These are phyloP conservation scores for Pristionchus entomophagus DNA, from an alignment of 2,888 invertebrate species.

Conservation along the genomic window DNA sequence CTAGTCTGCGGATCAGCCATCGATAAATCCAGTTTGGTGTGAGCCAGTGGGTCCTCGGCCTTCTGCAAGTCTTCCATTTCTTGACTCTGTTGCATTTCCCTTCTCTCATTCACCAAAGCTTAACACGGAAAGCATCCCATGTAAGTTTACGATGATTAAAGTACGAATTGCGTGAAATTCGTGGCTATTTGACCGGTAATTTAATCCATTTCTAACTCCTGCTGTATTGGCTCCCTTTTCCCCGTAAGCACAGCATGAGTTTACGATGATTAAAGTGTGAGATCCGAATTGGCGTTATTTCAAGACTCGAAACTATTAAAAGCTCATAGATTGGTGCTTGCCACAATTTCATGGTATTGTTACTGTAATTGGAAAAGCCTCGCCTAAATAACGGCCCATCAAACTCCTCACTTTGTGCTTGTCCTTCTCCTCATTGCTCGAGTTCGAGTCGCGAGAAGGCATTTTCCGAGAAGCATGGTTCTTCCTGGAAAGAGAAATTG, in stretches of 20 bases:
- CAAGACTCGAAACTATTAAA: no score
- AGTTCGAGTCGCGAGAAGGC: constrained; percentile 16
- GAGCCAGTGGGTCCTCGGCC: background rate
- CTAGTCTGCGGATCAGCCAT: constrained; percentile 45
- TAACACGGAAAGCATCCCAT: no score
- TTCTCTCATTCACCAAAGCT: background rate
- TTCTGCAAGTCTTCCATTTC: background rate
- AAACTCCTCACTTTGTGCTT: background rate
- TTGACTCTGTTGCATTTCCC: background rate
- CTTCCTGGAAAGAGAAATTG: constrained; percentile 3
- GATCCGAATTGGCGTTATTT: no score
- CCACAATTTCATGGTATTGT: no score
- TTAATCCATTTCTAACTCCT: no score
- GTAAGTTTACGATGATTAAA: background rate
- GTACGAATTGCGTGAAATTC: no score
- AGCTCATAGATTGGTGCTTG: no score
- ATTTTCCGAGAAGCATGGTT: background rate
- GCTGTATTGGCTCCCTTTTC: background rate
- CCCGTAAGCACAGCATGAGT: background rate
- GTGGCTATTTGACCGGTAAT: no score
- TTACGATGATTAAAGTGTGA: background rate
- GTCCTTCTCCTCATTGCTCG: constrained; percentile 29
- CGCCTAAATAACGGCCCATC: no score
- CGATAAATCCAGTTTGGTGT: constrained; percentile 36
- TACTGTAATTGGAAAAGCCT: no score